phyloP scores from a whole-genome alignment of 2,797 vertebrate species.

The Gymnothorax reevesii region DNA sequence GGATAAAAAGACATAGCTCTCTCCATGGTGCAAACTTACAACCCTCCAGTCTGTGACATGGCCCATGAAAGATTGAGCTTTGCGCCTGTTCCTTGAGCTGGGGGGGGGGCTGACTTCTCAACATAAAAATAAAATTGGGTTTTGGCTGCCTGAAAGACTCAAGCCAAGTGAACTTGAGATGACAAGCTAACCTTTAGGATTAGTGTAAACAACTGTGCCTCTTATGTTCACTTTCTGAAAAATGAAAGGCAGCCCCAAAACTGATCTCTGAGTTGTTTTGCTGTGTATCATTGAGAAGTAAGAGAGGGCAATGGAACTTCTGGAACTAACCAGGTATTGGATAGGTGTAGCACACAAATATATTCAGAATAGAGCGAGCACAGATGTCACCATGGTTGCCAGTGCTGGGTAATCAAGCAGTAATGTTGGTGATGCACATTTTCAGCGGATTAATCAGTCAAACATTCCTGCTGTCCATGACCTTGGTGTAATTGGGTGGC shows the following conservation, averaged over 20 bases:
- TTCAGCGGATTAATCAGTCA: constrained; percentile 57
- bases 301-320: not conserved
- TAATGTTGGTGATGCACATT: constrained; percentile 19
- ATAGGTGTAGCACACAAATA: not conserved
- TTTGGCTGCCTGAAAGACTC: no score
- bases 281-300: not conserved
- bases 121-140: no score
- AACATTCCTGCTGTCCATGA: constrained; percentile 71
- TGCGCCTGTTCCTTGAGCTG: not conserved
- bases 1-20: not conserved
- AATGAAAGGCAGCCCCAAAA: no score
- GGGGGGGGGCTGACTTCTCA: no score
- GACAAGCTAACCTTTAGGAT: no score
- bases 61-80: not conserved
- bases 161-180: no score
- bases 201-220: no score
- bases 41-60: not conserved
- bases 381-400: not conserved
- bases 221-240: no score
- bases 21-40: not conserved
- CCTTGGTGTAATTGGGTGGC: constrained; percentile 72
- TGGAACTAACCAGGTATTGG: not conserved
- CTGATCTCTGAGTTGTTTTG: no score
- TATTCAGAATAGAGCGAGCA: not conserved
- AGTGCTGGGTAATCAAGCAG: constrained; percentile 10